Evolutionary conservation across 2,888 invertebrate genomes (phyloP).

Genomic region (Eupithecia vulgata): DNA sequence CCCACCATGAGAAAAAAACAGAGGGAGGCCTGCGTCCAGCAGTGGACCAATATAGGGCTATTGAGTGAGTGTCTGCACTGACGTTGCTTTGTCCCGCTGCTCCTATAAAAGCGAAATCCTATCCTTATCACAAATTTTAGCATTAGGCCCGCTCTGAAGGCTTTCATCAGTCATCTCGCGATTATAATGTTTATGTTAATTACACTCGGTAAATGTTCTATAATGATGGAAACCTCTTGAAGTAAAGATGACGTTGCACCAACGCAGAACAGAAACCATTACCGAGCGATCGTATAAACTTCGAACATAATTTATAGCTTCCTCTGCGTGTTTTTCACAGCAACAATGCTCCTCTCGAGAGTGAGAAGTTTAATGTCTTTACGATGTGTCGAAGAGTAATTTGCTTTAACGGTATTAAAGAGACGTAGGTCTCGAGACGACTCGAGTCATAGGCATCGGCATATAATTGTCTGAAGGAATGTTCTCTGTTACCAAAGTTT

Average conservation of each 20-base stretch:
- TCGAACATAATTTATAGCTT: constrained; percentile 81
- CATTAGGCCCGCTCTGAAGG: too few species aligned
- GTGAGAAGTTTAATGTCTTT: constrained; percentile 74
- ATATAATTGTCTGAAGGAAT: constrained; percentile 15
- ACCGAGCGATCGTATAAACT: constrained; percentile 79
- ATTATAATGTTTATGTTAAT: constrained; percentile 33
- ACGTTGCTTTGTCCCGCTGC: too few species aligned
- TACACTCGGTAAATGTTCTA: constrained; percentile 33
- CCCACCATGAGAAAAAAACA: too few species aligned
- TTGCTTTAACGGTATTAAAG: constrained; percentile 63
- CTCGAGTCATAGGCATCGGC: neutral
- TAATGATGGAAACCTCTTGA: constrained; percentile 41
- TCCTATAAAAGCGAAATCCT: too few species aligned
- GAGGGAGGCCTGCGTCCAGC: too few species aligned
- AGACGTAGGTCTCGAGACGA: constrained; percentile 4
- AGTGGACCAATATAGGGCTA: too few species aligned
- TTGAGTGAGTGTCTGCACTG: too few species aligned
- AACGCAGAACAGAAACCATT: constrained; percentile 67
- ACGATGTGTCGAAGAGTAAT: constrained; percentile 74
- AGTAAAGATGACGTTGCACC: constrained; percentile 56
- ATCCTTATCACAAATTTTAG: too few species aligned
- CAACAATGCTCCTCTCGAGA: constrained; percentile 71
- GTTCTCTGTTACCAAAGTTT: neutral
- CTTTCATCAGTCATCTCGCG: constrained; percentile 8
- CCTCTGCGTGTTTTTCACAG: constrained; percentile 79